These are phyloP conservation scores for Periplaneta americana DNA, from an alignment of 1,140 invertebrate genomes.

Conservation along the genomic window DNA sequence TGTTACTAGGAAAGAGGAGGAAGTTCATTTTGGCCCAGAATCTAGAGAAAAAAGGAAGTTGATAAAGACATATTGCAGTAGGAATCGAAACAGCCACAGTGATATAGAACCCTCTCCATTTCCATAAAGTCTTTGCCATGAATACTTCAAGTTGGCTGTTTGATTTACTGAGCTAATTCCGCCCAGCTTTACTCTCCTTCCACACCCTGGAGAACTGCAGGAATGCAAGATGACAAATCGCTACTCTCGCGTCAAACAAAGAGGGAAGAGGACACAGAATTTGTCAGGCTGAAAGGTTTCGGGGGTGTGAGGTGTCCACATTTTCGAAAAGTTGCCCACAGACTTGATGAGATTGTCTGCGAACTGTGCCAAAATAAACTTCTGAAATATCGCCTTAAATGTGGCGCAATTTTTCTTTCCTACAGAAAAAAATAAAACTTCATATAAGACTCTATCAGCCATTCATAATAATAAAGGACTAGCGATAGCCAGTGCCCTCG, in stretches of 20 bases:
- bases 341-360: neutral
- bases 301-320: too few species aligned
- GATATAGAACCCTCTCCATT: neutral
- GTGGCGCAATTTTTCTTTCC: neutral
- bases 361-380: neutral
- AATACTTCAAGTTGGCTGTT: neutral
- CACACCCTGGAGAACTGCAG: neutral
- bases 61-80: neutral
- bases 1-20: neutral
- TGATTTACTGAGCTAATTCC: neutral
- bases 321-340: too few species aligned
- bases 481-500: too few species aligned
- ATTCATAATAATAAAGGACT: neutral
- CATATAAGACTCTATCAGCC: neutral
- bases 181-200: too few species aligned
- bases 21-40: neutral
- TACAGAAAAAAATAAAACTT: neutral
- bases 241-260: neutral
- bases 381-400: neutral
- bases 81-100: neutral
- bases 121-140: neutral
- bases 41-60: neutral
- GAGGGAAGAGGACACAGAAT: neutral
- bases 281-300: neutral
- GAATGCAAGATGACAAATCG: neutral